Conservation (phyloP, 2,113 vertebrate species). For the Hystrix cristata region DNA sequence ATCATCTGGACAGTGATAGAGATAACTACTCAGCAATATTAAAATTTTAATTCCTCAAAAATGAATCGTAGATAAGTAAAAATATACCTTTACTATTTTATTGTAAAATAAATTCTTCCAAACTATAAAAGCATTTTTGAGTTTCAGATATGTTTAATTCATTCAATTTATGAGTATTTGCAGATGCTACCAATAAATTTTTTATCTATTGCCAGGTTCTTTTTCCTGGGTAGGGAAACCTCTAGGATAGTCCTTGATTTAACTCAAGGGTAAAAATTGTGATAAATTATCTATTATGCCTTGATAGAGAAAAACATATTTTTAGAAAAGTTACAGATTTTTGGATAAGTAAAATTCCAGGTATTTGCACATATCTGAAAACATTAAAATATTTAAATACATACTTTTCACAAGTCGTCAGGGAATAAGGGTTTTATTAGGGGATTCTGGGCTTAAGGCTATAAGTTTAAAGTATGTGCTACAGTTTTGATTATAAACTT, state of each 20-base stretch:
- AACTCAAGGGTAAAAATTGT: not conserved
- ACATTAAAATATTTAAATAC: not conserved
- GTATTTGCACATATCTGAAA: conserved; percentile 10
- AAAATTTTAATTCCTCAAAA: conserved; percentile 43
- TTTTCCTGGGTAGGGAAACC: not conserved
- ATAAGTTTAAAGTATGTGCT: not conserved
- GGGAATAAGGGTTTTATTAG: not conserved
- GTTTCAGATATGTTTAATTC: not conserved
- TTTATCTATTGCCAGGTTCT: not conserved
- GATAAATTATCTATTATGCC: not conserved
- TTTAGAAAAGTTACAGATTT: conserved; percentile 21
- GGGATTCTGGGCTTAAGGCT: not conserved
- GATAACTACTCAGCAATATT: conserved; percentile 66
- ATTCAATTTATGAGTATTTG: conserved; percentile 11
- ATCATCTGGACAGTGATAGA: conserved; percentile 69
- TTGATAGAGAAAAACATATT: not conserved
- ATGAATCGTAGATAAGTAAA: not conserved
- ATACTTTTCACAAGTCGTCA: not conserved
- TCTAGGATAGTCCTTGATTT: not conserved
- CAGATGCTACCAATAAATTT: not conserved
- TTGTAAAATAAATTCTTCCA: conserved; percentile 1
- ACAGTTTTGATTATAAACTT: not conserved
- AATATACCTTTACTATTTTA: not conserved
- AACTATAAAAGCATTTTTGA: not conserved
- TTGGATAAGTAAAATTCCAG: not conserved